A percentile compares a stretch with the other conserved stretches of the same genome.
Conservation (phyloP, 2,888 invertebrate genomes). For the Petrophora chlorosata region DNA sequence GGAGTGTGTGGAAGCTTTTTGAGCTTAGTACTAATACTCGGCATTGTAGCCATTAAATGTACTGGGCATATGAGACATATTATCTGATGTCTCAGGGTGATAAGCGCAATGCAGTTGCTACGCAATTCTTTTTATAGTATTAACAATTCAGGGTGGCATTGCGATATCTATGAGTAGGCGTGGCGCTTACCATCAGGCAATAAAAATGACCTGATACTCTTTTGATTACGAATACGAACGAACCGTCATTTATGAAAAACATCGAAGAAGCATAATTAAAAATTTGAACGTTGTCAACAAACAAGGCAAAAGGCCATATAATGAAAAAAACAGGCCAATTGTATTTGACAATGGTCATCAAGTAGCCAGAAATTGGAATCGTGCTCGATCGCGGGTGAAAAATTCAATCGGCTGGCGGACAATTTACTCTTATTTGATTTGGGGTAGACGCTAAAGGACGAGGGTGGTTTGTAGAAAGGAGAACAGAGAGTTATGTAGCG, state of each 20-base stretch:
- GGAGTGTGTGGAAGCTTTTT: slow-evolving; percentile 13
- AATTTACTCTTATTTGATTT: slow-evolving; percentile 40
- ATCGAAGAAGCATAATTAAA: background rate
- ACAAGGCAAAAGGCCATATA: slow-evolving; percentile 15
- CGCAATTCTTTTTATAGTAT: too few species aligned
- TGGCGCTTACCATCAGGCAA: too few species aligned
- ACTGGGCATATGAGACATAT: too few species aligned
- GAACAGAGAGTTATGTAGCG: slow-evolving; percentile 6
- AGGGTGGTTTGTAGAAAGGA: background rate
- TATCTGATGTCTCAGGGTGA: too few species aligned
- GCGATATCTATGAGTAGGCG: too few species aligned
- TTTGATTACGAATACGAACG: background rate
- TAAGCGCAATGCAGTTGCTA: too few species aligned
- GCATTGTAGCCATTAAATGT: too few species aligned
- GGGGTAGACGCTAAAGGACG: slow-evolving; percentile 12
- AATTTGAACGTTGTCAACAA: slow-evolving; percentile 12
- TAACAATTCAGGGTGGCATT: too few species aligned
- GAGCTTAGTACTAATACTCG: too few species aligned
- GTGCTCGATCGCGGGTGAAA: slow-evolving; percentile 35
- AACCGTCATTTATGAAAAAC: too few species aligned
- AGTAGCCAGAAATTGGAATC: slow-evolving; percentile 39
- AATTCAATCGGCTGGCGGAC: slow-evolving; percentile 36
- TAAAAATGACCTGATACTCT: too few species aligned
- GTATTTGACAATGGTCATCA: slow-evolving; percentile 38
- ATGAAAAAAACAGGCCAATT: slow-evolving; percentile 19